Evolutionary conservation across 2,113 vertebrate genomes (phyloP), one percentile per base, ranked within the genome.

Genomic region (Odontesthes bonariensis): DNA sequence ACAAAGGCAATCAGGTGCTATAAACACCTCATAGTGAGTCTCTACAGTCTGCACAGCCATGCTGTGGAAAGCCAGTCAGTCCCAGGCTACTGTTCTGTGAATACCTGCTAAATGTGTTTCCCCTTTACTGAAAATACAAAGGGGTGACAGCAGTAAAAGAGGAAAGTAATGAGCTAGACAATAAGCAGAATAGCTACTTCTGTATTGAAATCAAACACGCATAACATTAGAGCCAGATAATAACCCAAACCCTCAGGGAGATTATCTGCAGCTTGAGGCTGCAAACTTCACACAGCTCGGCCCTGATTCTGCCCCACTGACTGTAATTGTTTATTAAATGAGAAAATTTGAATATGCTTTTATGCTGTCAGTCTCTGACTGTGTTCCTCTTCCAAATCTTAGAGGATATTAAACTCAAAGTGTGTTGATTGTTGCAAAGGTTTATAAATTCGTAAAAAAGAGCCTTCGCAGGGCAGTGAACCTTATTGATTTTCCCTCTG

Each of bases 401-500:
- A 57, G 47, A 38, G 65, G 62, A 42, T 79, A 57, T 61, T 65
- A 74, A 69, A 74, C 6, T 46, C 19, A 1, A 19, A 64, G 31
- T 56, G 71, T 75, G 79, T 59, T 83, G 66, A 84, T 73, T 84
- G 64, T 51, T 68, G 59, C 53, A 54, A 31, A 63, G 65, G 68
- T 74, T 71, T 80, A 87, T 85, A 82, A 17, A 89, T 91, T 83
- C 85, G 68, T 66, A 13, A 61, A 73, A 83, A 84, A 62, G 47
- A 80, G 52, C 47, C 11, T 83, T 76, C 71, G 77, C 70, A 67
- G 59, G 40, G 32, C 56, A 65, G 40, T 11, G 53, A 56, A 66
- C 69, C 44, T n/a, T 68, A 91, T 92, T 83, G 88, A 91, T 91
- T 88, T 81, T 75, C 60, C 27, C 56, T 72, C 53, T 53, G 33